Percentiles rank a stretch among this genome's conserved stretches.
Conservation (phyloP, 2,113 vertebrate species). For the Phoxinus phoxinus region DNA sequence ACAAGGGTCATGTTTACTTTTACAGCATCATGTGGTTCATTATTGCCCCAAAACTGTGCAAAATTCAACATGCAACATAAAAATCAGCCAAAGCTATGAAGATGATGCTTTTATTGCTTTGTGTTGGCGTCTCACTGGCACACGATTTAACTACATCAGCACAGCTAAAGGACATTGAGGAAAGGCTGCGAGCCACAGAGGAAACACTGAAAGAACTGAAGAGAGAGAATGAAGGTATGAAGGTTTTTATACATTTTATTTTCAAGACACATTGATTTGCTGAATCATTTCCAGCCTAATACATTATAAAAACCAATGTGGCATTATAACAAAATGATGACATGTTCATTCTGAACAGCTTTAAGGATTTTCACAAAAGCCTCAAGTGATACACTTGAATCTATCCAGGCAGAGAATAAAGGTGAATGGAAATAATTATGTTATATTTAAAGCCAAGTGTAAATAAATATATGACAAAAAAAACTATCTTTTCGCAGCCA, state of each 20-base stretch:
- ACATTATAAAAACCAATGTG: background rate
- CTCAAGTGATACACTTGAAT: background rate
- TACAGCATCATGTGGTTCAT: background rate
- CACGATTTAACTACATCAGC: background rate
- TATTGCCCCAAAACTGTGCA: background rate
- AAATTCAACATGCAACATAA: background rate
- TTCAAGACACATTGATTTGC: background rate
- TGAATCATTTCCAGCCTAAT: background rate
- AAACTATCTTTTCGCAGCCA: slow-evolving; percentile 8
- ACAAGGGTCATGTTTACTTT: slow-evolving; percentile 33
- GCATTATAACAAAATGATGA: background rate
- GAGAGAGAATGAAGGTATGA: slow-evolving; percentile 5
- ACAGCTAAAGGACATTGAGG: slow-evolving; percentile 24
- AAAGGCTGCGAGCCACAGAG: background rate
- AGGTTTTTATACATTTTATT: background rate
- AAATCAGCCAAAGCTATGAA: background rate
- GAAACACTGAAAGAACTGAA: background rate
- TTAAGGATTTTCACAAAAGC: background rate
- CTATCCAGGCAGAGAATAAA: background rate
- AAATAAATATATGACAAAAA: background rate
- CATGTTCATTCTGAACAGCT: slow-evolving; percentile 32
- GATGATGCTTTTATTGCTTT: slow-evolving; percentile 22
- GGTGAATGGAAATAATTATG: background rate
- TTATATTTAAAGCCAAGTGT: background rate
- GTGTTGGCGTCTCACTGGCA: background rate